Base-by-base conservation (phyloP, 2,113 vertebrate species). In the Sinocyclocheilus grahami region DNA sequence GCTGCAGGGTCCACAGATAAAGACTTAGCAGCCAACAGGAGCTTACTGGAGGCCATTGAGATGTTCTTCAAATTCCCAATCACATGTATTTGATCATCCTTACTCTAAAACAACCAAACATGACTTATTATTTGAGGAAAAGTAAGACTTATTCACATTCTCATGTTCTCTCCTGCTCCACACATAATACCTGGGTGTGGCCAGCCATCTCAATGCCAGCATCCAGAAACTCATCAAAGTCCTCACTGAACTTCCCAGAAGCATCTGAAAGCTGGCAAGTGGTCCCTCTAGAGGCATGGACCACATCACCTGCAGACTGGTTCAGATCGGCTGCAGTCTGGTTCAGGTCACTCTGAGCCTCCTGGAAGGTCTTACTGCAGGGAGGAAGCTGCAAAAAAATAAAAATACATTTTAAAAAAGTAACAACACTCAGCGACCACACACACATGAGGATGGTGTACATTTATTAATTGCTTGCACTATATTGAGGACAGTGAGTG, bases 131-230 rank as follows among this genome's bases (percentile, higher is more conserved):
- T 82, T 82, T 27, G 16, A 82, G 63, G 18, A 71, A 65, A 81
- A 79, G 13, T 0, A 48, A 46, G n/a, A 27, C 42, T 12, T 14
- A 67, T 46, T 9, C 30, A 46, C 13, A 14, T n/a, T 37, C 18
- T 22, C 11, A 42, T 4, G 33, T 51, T 10, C 12, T 10, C 1
- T 42, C 42, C 27, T 39, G 30, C 27, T 30, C 22, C 14, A 20
- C 14, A 77, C n/a, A 22, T 20, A 14, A 7, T 92, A 99, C 98
- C 93, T 97, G 98, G 10, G 98, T 97, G 90, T 99, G 98, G 77
- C 98, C 98, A 33, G 98, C 98, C 97, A 99, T 99, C 94, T 99
- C 98, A 87, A 99, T 96, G 75, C 98, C 98, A 63, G 97, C 98
- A 82, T 99, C 98, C 22, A 99, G 96, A 94, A 99, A 99, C 87